Conservation (phyloP, 2,113 vertebrate genomes). For the Corynorhinus townsendii region DNA sequence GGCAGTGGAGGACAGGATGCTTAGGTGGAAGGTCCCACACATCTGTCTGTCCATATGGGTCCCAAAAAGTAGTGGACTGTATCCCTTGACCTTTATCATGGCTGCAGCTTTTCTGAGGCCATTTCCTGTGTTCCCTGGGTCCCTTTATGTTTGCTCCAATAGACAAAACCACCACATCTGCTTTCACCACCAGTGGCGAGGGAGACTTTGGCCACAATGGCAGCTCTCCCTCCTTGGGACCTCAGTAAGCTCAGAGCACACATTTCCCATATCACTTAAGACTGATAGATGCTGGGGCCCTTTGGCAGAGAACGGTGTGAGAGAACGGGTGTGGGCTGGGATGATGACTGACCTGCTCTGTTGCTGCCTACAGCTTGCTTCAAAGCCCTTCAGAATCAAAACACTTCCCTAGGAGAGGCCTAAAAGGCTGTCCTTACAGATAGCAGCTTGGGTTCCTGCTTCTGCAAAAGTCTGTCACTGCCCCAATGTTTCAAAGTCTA, state of each 20-base stretch:
- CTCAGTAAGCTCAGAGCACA: background rate
- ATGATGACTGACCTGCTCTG: conserved; percentile 65
- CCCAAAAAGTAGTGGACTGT: background rate
- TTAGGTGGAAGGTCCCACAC: background rate
- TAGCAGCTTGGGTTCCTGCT: conserved; percentile 6
- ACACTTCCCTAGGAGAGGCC: conserved; percentile 28
- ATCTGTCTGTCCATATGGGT: background rate
- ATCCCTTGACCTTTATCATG: background rate
- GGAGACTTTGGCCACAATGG: background rate
- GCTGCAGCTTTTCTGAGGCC: conserved; percentile 16
- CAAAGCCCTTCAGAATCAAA: conserved; percentile 36
- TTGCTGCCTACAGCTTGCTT: background rate
- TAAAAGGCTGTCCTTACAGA: conserved; percentile 25
- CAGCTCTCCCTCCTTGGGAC: background rate
- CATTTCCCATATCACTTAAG: background rate
- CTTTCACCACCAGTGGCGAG: background rate
- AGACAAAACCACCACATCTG: background rate
- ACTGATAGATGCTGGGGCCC: conserved; percentile 39
- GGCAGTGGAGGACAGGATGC: background rate
- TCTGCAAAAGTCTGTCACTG: background rate
- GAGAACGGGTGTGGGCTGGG: conserved; percentile 47
- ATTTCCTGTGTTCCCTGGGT: background rate
- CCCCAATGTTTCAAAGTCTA: background rate
- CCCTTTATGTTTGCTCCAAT: background rate
- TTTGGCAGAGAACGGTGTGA: background rate